These are phyloP conservation scores for Tuberolachnus salignus DNA, from an alignment of 2,888 invertebrate species.

Conservation along the genomic window DNA sequence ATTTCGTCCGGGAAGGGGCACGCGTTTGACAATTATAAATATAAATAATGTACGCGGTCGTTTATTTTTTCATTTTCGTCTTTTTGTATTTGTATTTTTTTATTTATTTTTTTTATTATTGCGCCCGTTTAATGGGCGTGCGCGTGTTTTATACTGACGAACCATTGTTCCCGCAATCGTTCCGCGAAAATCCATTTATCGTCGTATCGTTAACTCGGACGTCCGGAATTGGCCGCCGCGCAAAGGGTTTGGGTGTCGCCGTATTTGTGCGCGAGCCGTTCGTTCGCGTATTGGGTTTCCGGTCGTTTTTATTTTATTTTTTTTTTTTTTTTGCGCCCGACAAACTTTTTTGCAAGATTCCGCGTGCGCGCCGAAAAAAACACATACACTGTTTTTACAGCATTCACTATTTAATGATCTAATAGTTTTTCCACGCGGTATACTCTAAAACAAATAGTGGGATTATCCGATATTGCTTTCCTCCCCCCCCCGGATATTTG, in stretches of 20 bases:
- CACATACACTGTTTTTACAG: too few species aligned
- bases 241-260: conserved; percentile 37
- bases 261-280: not conserved
- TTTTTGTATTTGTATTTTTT: not conserved
- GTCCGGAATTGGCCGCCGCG: conserved; percentile 23
- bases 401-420: too few species aligned
- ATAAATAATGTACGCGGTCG: not conserved
- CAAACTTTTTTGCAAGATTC: too few species aligned
- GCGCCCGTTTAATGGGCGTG: conserved; percentile 51
- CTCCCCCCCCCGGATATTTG: too few species aligned
- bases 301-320: too few species aligned
- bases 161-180: conserved; percentile 46
- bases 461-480: too few species aligned
- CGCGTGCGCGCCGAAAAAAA: too few species aligned
- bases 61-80: not conserved
- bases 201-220: conserved; percentile 42
- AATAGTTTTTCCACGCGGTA: too few species aligned
- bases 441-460: too few species aligned
- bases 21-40: conserved; percentile 51
- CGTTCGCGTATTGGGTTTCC: not conserved
- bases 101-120: conserved; percentile 1
- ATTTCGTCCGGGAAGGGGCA: not conserved
- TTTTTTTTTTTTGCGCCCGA: too few species aligned
- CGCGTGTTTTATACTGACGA: conserved; percentile 24
- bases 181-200: conserved; percentile 49